Evolutionary conservation across 2,888 invertebrate species (phyloP).

Genomic region (Mimachlamys varia): DNA sequence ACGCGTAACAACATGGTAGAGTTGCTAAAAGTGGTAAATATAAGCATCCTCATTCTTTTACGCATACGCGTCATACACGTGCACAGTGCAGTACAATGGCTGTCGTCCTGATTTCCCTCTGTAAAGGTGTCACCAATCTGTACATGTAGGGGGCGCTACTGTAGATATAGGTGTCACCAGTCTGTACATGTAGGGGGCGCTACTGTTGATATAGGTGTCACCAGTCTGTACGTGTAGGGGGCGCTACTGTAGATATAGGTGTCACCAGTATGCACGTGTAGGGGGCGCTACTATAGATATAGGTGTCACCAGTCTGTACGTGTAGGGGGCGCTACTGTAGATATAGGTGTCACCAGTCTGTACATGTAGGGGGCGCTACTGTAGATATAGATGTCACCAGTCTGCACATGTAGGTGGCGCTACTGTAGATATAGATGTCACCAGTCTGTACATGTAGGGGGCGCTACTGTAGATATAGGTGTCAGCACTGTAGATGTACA

Average conservation of each 20-base stretch:
- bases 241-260: constrained; percentile 7
- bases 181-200: neutral
- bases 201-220: neutral
- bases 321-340: constrained; percentile 4
- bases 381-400: neutral
- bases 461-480: constrained; percentile 7
- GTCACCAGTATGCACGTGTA: no score
- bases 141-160: constrained; percentile 1
- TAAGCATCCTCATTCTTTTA: neutral
- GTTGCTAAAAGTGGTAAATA: no score
- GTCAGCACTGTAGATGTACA: neutral
- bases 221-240: neutral
- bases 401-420: neutral
- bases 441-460: neutral
- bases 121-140: neutral
- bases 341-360: neutral
- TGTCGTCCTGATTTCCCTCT: neutral
- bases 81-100: neutral
- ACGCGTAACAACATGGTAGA: no score
- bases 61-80: neutral
- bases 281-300: neutral
- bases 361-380: neutral
- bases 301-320: neutral
- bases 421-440: neutral
- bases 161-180: neutral